Percentiles rank a stretch among this genome's conserved stretches.
Evolutionary conservation across 2,113 vertebrate species (phyloP).

Genomic region (Mystacornis crossleyi): DNA sequence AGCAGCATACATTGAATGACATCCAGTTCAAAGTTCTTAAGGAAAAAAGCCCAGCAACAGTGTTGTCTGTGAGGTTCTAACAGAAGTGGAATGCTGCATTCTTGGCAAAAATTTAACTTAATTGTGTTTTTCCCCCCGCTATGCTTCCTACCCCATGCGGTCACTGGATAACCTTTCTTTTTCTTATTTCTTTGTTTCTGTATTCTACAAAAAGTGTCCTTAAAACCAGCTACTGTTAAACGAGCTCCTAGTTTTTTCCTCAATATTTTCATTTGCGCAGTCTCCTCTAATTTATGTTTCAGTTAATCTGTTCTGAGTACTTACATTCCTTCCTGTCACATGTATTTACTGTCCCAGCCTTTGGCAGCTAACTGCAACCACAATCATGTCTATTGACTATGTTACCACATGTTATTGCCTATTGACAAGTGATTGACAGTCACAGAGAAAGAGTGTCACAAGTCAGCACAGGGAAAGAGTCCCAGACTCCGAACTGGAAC

Average conservation of each 20-base stretch:
- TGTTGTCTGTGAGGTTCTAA: not conserved
- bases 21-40: not conserved
- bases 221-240: not conserved
- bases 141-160: not conserved
- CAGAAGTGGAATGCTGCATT: not conserved
- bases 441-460: not conserved
- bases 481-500: not conserved
- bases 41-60: not conserved
- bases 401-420: not conserved
- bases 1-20: not conserved
- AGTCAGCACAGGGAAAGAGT: not conserved
- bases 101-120: not conserved
- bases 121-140: fast-evolving
- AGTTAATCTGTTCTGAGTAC: not conserved
- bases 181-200: not conserved
- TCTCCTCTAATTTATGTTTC: not conserved
- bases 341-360: not conserved
- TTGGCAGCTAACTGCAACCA: not conserved
- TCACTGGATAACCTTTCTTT: not conserved
- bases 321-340: not conserved
- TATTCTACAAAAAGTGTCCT: not conserved
- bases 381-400: not conserved
- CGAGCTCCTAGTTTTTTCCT: not conserved
- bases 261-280: not conserved
- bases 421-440: not conserved